Base-by-base conservation (phyloP, 1,140 invertebrate genomes). In the Drosophila nannoptera region DNA sequence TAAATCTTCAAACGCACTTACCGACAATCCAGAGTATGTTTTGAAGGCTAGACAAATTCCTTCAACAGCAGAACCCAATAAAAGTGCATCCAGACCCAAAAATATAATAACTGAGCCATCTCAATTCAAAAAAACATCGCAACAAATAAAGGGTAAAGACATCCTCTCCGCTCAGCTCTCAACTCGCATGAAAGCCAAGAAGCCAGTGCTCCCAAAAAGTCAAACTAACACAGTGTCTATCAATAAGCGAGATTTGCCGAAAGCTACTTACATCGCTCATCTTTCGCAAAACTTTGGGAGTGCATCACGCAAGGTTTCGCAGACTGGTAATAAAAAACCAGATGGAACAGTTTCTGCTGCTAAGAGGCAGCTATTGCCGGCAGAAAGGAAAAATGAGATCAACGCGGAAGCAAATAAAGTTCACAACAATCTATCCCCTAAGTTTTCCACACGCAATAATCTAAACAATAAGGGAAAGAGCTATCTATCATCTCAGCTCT, bases 141-240 rank as follows among this genome's bases (percentile, higher is more conserved):
- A 50, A 35, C 7, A 22, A 29, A 72, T 12, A 29, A 5, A 29
- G 0, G 38, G 36, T 1, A 52, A 60, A 36, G 43, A 29, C 3
- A 50, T 16, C 4, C 5, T 29, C 7, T n/a, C 40, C 0, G 31
- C 46, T 4, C 40, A 67, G 7, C 43, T 69, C 0, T 43, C 72
- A 2, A 58, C 35, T 5, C 55, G 73, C 1, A 76, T 84, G 72
- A 83, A 83, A 46, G 9, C 66, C 29, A 67, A 53, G 11, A 81
- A 75, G 9, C 0, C 6, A 4, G 46, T 7, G n/a, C 33, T 31
- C 7, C 14, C 6, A 1, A 55, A 22, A 9, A 31, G 7, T 7
- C 7, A 69, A 62, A 33, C 50, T 80, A 7, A 66, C 62, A 14
- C n/a, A 59, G 7, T 11, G 6, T 38, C 8, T 4, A 9, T 7